A percentile compares a stretch with the other conserved stretches of the same genome.
phyloP scores from a whole-genome alignment of 2,888 invertebrate species.

The Agonopterix subpropinquella region DNA sequence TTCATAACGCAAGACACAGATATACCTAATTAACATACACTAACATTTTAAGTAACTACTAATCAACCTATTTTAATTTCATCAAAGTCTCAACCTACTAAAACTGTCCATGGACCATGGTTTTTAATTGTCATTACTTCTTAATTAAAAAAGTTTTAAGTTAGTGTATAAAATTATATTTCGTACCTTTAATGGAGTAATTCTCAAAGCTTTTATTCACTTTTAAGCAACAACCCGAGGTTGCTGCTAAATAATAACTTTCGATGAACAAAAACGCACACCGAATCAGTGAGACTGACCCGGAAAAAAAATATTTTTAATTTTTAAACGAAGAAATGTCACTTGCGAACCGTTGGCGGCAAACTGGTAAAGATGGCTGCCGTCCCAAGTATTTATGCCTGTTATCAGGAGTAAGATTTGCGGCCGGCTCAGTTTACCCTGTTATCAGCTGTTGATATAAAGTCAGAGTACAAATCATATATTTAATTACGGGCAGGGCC shows the following conservation, averaged over 20 bases:
- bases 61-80: too few species aligned
- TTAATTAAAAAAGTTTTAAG: too few species aligned
- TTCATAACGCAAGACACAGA: too few species aligned
- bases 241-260: constrained; percentile 59
- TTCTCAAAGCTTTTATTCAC: constrained; percentile 77
- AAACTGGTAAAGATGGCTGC: constrained; percentile 40
- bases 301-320: constrained; percentile 13
- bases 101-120: too few species aligned
- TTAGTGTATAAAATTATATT: too few species aligned
- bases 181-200: constrained; percentile 73
- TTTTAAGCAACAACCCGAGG: constrained; percentile 70
- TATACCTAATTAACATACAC: too few species aligned
- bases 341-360: constrained; percentile 28
- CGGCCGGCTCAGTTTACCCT: constrained; percentile 20
- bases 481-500: constrained; percentile 10
- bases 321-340: constrained; percentile 26
- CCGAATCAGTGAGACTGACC: constrained; percentile 31
- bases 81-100: too few species aligned
- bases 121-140: too few species aligned
- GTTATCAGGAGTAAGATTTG: constrained; percentile 38
- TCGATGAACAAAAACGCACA: constrained; percentile 20
- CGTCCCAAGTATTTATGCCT: constrained; percentile 41
- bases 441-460: constrained; percentile 37
- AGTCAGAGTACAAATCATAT: constrained; percentile 8
- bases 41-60: too few species aligned